Evolutionary conservation across 2,888 invertebrate species (phyloP), one percentile per base, ranked within the genome.

Genomic region (Lepeophtheirus nordmannii): DNA sequence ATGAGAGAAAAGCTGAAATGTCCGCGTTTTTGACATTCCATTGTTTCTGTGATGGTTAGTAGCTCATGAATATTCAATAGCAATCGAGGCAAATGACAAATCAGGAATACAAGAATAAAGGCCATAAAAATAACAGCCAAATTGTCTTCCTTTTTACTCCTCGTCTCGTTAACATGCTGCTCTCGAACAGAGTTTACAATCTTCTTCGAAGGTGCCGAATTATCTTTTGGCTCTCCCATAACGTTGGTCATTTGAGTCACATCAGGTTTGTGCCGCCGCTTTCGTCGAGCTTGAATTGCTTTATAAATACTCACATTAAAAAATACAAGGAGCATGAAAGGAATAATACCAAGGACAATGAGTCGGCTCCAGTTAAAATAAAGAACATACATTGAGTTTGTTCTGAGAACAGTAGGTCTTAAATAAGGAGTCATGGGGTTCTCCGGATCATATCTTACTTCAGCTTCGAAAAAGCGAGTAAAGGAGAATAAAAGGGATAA

Each of bases 301-400:
- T 63, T 46, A 53, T 63, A 63, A 10, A 63, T 63, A 23, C 22
- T 53, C 12, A 38, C 56, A 30, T 63, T 63, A 17, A 63, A 53
- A 53, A 46, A 63, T 23, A 63, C 63, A 1, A 63, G 38, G 23
- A 63, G 46, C 14, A 46, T 53, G 37, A 63, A 63, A 9, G 63
- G 63, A 63, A 63, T 63, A 12, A 63, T 63, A 22, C 63, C 63
- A 17, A 56, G 56, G 56, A 63, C 63, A 53, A 63, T 63, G 30
- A 63, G 38, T 46, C 63, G 53, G 56, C 63, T 63, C 63, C 63
- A 63, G 37, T 63, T 63, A 38, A 63, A 63, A 53, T 63, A 63
- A 8, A 38, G 20, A n/a, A 53, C 53, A 30, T 63, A 63, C 12
- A 56, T 17, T 5, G 63, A 37, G 17, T 41, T 53, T 12, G 63